A percentile compares a stretch with the other conserved stretches of the same genome.
Conservation (phyloP, 2,797 vertebrate species). For the Psittacula echo region DNA sequence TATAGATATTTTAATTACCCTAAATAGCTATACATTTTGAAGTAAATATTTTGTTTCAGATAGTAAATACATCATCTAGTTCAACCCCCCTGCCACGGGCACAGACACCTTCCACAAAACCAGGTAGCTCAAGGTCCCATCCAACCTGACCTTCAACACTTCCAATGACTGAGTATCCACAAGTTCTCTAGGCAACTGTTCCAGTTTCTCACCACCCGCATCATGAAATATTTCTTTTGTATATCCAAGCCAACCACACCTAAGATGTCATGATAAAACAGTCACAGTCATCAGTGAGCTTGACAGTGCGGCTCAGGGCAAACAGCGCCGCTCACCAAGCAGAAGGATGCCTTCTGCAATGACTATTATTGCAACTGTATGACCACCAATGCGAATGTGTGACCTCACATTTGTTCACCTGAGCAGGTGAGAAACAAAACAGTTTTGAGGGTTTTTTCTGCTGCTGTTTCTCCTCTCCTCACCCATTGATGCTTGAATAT, state of each 20-base stretch:
- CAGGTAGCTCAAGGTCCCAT: background rate
- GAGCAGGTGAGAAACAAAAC: background rate
- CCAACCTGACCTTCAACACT: background rate
- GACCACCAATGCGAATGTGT: background rate
- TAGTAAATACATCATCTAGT: background rate
- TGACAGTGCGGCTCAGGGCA: no score
- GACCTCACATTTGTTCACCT: background rate
- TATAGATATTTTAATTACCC: background rate
- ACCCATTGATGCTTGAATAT: no score
- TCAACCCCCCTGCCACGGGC: background rate
- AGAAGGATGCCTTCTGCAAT: background rate
- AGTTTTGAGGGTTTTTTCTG: background rate
- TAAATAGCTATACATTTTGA: background rate
- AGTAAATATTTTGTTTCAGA: background rate
- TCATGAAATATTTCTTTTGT: background rate
- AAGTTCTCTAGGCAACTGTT: background rate
- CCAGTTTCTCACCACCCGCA: background rate
- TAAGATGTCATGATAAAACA: background rate
- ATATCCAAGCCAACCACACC: background rate
- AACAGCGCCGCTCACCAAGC: background rate
- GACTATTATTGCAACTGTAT: no score
- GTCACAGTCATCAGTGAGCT: background rate
- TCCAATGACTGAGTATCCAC: background rate
- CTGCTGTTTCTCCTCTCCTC: background rate
- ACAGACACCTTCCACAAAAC: background rate